These are phyloP conservation scores for Patagioenas fasciata DNA, from an alignment of 2,113 vertebrate species.

Conservation along the genomic window DNA sequence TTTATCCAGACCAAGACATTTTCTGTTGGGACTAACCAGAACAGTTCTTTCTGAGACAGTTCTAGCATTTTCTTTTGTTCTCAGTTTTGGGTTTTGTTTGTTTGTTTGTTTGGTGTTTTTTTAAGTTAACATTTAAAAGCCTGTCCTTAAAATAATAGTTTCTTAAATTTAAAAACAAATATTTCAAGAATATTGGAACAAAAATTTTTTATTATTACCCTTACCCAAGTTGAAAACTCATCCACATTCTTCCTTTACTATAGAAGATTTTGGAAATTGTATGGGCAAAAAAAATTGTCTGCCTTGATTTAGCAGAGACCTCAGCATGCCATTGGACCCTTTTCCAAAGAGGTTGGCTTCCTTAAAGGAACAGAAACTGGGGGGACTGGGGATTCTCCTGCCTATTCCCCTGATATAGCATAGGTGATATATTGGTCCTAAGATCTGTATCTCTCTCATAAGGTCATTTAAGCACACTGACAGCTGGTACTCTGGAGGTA, in stretches of 20 bases:
- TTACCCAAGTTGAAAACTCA: background rate
- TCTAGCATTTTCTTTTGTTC: background rate
- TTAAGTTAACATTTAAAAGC: background rate
- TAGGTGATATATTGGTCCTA: background rate
- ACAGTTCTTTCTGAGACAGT: background rate
- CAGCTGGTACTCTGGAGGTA: background rate
- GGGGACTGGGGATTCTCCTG: background rate
- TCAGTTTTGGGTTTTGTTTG: background rate
- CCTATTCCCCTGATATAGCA: background rate
- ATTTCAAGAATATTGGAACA: background rate
- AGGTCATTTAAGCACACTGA: background rate
- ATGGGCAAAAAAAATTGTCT: fast-evolving
- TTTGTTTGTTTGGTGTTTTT: too few relatives aligned
- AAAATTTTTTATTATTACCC: background rate
- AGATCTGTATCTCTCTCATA: background rate
- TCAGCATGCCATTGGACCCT: background rate
- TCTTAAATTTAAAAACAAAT: background rate
- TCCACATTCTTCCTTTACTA: background rate
- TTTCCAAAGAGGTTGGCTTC: background rate
- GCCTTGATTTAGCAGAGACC: background rate
- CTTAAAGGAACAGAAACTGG: background rate
- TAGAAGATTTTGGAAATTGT: background rate
- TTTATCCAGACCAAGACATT: background rate
- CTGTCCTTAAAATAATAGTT: background rate
- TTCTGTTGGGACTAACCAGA: background rate